phyloP scores from a whole-genome alignment of 2,113 vertebrate species.

The Mormyrus lacerda region DNA sequence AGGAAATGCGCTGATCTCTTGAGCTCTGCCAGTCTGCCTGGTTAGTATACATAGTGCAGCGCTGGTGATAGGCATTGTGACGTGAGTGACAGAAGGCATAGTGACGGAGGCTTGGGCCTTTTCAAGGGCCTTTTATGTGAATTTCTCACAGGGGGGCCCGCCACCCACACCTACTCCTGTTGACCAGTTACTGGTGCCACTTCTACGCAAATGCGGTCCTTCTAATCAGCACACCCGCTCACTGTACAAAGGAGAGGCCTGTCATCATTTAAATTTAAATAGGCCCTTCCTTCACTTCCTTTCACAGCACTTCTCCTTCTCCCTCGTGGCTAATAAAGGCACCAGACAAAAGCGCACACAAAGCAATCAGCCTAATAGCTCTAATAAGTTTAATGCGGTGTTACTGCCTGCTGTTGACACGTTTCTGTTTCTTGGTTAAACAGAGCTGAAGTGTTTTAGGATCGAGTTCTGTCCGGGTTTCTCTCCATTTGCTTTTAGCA shows the following conservation, averaged over 20 bases:
- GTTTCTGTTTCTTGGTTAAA: constrained; percentile 64
- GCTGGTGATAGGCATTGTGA: constrained; percentile 54
- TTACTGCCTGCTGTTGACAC: constrained; percentile 59
- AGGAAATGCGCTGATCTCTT: constrained; percentile 32
- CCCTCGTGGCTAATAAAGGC: constrained; percentile 59
- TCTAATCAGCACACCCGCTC: constrained; percentile 59
- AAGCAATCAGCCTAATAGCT: constrained; percentile 66
- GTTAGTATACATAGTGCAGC: constrained; percentile 36
- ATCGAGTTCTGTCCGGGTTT: constrained; percentile 30
- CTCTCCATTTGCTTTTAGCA: constrained; percentile 49
- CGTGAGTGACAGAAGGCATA: constrained; percentile 57
- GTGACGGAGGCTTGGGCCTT: constrained; percentile 24
- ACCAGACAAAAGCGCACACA: constrained; percentile 42
- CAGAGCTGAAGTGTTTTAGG: constrained; percentile 62
- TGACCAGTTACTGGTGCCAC: constrained; percentile 52
- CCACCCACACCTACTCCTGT: constrained; percentile 44
- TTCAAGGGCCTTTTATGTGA: constrained; percentile 31
- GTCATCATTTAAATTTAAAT: constrained; percentile 64
- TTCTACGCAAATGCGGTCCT: constrained; percentile 33
- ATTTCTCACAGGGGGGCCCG: constrained; percentile 56
- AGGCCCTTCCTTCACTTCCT: constrained; percentile 37
- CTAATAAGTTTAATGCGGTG: constrained; percentile 63
- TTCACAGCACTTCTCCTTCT: constrained; percentile 34
- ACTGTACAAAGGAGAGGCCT: constrained; percentile 56
- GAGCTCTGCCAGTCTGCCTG: constrained; percentile 23